Percentiles rank a stretch among this genome's conserved stretches.
Conservation (phyloP, 1,140 invertebrate genomes). For the Drosophila arizonae region DNA sequence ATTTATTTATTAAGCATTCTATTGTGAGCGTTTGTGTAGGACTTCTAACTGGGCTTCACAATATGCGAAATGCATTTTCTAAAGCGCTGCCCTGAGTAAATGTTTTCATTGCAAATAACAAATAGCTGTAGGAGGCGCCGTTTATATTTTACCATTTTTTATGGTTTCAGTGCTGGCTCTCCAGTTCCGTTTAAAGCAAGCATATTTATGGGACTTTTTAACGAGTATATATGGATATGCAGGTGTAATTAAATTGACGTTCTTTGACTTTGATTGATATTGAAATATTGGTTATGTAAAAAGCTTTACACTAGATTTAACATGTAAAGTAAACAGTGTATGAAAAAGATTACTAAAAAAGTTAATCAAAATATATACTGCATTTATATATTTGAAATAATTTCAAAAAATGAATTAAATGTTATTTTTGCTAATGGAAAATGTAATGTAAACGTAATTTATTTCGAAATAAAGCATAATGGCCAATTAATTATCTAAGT, state of each 20-base stretch:
- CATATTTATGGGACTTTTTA: slow-evolving; percentile 20
- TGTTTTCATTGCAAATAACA: slow-evolving; percentile 6
- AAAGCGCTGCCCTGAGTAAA: slow-evolving; percentile 14
- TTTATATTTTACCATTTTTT: not conserved
- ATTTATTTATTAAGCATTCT: slow-evolving; percentile 37
- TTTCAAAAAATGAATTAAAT: not conserved
- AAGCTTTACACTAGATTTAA: no score
- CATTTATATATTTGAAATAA: no score
- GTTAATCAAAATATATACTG: no score
- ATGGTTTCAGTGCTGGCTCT: not conserved
- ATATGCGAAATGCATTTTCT: not conserved
- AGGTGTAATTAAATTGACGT: not conserved
- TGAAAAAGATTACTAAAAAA: no score
- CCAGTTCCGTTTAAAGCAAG: slow-evolving; percentile 5
- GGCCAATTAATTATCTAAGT: not conserved
- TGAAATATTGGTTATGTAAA: no score
- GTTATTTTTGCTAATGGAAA: not conserved
- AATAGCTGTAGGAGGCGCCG: slow-evolving; percentile 1
- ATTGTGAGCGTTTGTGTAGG: slow-evolving; percentile 1
- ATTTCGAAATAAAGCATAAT: no score
- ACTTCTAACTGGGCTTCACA: not conserved
- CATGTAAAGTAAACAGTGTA: not conserved
- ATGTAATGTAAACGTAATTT: not conserved
- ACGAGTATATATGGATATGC: not conserved
- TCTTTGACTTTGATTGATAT: not conserved